Evolutionary conservation across 2,797 vertebrate genomes (phyloP), one percentile per base, ranked within the genome.

Genomic region (Peromyscus attwateri): DNA sequence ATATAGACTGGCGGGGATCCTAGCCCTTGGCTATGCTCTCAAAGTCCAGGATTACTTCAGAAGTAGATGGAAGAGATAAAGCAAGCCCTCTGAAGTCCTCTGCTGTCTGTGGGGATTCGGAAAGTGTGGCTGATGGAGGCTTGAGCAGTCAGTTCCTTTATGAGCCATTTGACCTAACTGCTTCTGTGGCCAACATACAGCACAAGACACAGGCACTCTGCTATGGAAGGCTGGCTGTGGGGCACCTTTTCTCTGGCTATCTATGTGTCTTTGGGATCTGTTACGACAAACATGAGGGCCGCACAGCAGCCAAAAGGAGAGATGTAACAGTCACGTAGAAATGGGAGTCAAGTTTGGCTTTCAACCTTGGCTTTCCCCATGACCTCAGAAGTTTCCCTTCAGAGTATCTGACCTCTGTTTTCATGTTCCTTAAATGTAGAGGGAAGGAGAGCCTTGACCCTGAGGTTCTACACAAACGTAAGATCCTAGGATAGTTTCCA

Each of bases 41-140:
- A 64, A 94, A 91, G 92, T 91, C 95, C 93, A 92, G 91, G 94
- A 95, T 96, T 97, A 87, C 94, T 97, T 96, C 95, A 97, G 82
- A 96, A 92, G 89, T 83, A 94, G 97, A 98, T 97, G 5, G 89
- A 87, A 89, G 87, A 97, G 95, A 97, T 91, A 97, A 91, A 89
- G 70, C 94, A 89, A 92, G n/a, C 85, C 93, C 75, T 91, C 71
- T 60, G 81, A 89, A 90, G 46, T 91, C 68, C 66, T 91, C 62
- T 76, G 81, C 81, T 95, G 93, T 87, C 94, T 71, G 14, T 19
- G 55, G 89, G 68, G 95, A 96, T 91, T 83, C 55, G 19, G 43
- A 29, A 94, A 93, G 84, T 66, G 62, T 62, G 19, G 23, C 25
- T 64, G 52, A 96, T 43, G 77, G 73, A 87, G 85, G 37, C 46